These are phyloP conservation scores for Macrosiphum euphorbiae DNA, from an alignment of 2,888 invertebrate genomes.

Conservation along the genomic window DNA sequence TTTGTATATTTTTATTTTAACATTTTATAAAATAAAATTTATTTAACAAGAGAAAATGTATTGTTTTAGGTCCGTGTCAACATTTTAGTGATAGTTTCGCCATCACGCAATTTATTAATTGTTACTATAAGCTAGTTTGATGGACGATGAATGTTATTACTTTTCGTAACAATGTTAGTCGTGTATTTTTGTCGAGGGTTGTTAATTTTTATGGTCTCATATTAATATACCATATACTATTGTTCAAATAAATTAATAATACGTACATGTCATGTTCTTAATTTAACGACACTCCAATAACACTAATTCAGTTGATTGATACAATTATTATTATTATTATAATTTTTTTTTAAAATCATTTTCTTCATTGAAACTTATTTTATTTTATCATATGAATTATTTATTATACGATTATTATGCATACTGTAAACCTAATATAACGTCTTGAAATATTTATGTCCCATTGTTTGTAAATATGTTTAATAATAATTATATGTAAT, in stretches of 20 bases:
- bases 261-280: background rate
- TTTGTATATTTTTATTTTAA: background rate
- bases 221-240: background rate
- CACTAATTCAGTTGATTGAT: background rate
- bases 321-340: background rate
- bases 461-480: background rate
- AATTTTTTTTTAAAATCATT: background rate
- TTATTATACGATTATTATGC: background rate
- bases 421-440: background rate
- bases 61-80: background rate
- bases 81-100: background rate
- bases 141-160: background rate
- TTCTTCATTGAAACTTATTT: background rate
- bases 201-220: constrained; percentile 43
- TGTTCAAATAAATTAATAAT: constrained; percentile 33
- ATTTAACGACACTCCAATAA: background rate
- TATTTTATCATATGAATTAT: background rate
- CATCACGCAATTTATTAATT: background rate
- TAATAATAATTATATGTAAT: background rate
- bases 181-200: constrained; percentile 24
- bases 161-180: constrained; percentile 9
- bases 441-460: background rate
- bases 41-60: background rate
- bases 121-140: background rate
- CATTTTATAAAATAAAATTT: background rate